A percentile compares a stretch with the other conserved stretches of the same genome.
Conservation (phyloP, 1,140 invertebrate species). For the Drosophila orosa region DNA sequence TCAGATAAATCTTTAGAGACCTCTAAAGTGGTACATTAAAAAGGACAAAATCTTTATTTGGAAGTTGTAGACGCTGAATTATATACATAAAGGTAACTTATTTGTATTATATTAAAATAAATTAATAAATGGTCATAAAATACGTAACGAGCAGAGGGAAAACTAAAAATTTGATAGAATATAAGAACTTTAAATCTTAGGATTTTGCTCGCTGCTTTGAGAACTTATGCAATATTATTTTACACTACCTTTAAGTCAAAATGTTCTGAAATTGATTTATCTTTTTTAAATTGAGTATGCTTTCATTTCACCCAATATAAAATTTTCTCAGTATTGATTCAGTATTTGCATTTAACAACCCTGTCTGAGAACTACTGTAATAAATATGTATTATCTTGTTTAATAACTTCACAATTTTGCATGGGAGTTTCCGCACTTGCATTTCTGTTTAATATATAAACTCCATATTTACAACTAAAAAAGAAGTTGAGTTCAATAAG, state of each 20-base stretch:
- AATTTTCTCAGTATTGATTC: not conserved
- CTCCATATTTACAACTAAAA: not conserved
- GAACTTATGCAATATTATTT: not conserved
- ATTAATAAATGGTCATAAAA: not conserved
- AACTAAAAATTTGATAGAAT: not conserved
- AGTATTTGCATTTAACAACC: not conserved
- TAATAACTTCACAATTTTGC: constrained; percentile 1
- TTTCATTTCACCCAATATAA: not conserved
- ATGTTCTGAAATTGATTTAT: too few relatives aligned
- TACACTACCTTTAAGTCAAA: too few relatives aligned
- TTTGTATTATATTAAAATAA: constrained; percentile 1
- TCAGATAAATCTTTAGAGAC: constrained; percentile 58
- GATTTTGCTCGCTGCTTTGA: not conserved
- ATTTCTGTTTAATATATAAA: not conserved
- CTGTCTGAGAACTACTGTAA: not conserved
- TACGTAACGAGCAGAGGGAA: not conserved
- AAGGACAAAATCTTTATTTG: constrained; percentile 13
- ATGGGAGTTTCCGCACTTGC: constrained; percentile 26
- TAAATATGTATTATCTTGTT: constrained; percentile 4
- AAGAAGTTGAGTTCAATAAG: not conserved
- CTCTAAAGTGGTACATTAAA: constrained; percentile 15
- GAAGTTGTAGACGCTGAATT: too few relatives aligned
- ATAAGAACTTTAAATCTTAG: not conserved
- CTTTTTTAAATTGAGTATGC: too few relatives aligned
- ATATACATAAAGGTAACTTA: not conserved